Percentiles rank a stretch among this genome's conserved stretches.
phyloP scores from a whole-genome alignment of 2,888 invertebrate species.

The Sisyra nigra region DNA sequence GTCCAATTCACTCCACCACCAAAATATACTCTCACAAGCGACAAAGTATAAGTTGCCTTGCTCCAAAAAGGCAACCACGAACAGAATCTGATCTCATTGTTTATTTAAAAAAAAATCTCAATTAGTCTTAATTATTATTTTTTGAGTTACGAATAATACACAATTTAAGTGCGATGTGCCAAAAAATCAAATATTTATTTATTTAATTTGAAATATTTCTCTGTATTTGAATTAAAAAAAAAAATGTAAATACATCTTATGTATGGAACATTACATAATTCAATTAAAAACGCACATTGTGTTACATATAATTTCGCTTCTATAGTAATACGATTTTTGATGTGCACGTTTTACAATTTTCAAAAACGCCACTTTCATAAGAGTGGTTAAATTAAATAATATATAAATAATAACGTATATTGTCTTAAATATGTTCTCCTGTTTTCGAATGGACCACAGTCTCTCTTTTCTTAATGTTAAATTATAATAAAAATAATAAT shows the following conservation, averaged over 20 bases:
- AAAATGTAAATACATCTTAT: not conserved
- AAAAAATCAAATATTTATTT: not conserved
- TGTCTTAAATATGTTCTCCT: not conserved
- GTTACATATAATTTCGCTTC: not conserved
- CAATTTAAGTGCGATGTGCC: too few species aligned
- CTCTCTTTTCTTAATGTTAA: not conserved
- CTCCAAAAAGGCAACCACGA: not conserved
- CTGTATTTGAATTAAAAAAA: not conserved
- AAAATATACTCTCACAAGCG: conserved; percentile 17
- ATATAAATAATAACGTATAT: not conserved
- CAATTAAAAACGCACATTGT: not conserved
- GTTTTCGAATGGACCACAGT: not conserved
- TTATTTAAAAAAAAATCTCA: not conserved
- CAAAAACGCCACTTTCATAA: too few species aligned
- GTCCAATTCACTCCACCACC: conserved; percentile 15
- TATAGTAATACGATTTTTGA: too few species aligned
- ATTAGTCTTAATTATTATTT: not conserved
- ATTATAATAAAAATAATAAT: not conserved
- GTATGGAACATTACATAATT: not conserved
- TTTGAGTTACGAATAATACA: too few species aligned
- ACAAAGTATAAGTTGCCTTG: conserved; percentile 13
- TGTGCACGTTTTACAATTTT: too few species aligned
- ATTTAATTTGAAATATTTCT: not conserved
- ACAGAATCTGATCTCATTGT: not conserved
- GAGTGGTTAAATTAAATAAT: not conserved